A percentile compares a stretch with the other conserved stretches of the same genome.
These are phyloP conservation scores for Myrmecobius fasciatus DNA, from an alignment of 2,113 vertebrate genomes.

Conservation along the genomic window DNA sequence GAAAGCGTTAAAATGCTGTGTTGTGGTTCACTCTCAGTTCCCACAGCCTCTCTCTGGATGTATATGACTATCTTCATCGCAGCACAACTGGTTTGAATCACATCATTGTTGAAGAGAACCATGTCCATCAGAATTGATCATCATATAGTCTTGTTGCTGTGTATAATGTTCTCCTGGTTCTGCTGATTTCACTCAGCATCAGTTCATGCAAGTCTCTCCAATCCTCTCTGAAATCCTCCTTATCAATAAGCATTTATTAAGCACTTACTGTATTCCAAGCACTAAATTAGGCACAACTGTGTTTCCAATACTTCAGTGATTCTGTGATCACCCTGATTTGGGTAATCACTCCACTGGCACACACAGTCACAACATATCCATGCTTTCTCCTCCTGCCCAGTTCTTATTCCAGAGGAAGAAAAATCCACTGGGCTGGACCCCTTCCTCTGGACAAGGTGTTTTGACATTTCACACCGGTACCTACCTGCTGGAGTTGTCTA, in stretches of 20 bases:
- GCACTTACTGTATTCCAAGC: not conserved
- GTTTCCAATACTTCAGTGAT: not conserved
- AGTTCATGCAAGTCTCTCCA: too few species aligned
- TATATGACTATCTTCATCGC: too few species aligned
- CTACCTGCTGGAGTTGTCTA: not conserved
- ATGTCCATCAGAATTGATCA: too few species aligned
- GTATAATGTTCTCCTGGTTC: too few species aligned
- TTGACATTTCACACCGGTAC: not conserved
- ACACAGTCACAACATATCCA: not conserved
- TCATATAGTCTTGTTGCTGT: too few species aligned
- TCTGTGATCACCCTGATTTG: not conserved
- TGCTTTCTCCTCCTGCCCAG: not conserved
- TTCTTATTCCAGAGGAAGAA: not conserved
- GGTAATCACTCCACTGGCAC: not conserved
- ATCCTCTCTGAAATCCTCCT: too few species aligned
- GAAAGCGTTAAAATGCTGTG: too few species aligned
- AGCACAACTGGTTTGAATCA: too few species aligned
- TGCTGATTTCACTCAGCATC: too few species aligned
- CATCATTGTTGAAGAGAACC: too few species aligned
- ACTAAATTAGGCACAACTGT: not conserved
- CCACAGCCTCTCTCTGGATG: too few species aligned
- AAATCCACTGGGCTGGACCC: not conserved
- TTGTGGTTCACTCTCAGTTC: too few species aligned
- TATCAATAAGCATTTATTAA: not conserved
- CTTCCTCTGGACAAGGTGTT: not conserved